These are phyloP conservation scores for Saxidomus purpurata DNA, from an alignment of 1,140 invertebrate species.

Conservation along the genomic window DNA sequence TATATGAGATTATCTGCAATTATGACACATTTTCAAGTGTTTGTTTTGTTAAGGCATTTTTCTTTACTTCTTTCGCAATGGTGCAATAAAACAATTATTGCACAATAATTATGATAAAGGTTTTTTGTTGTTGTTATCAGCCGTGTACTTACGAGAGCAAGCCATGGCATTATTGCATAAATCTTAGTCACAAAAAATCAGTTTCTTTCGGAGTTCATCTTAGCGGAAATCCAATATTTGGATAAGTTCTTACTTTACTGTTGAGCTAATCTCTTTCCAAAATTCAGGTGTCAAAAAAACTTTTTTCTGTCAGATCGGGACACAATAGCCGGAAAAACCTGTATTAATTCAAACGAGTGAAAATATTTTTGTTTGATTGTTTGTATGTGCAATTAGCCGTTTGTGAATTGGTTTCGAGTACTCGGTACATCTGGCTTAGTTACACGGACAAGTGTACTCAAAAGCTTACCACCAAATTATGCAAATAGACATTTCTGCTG, in stretches of 20 bases:
- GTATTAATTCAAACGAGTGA: conserved; percentile 53
- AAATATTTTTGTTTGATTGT: conserved; percentile 60
- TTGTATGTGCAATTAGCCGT: conserved; percentile 57
- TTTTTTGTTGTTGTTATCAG: not conserved
- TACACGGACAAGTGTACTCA: conserved; percentile 25
- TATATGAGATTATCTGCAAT: conserved; percentile 22
- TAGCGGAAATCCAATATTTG: conserved; percentile 21
- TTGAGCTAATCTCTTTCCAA: conserved; percentile 20
- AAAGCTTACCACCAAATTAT: not conserved
- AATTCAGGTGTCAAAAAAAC: conserved; percentile 62
- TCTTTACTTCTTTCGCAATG: not conserved
- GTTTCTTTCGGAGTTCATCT: conserved; percentile 26
- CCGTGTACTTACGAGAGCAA: not conserved
- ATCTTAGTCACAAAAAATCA: conserved; percentile 8
- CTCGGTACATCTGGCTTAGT: not conserved
- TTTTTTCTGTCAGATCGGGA: conserved; percentile 9
- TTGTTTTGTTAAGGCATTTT: conserved; percentile 38
- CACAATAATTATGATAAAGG: not conserved
- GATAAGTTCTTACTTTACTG: conserved; percentile 13
- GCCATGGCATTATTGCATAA: not conserved
- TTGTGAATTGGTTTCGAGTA: conserved; percentile 43
- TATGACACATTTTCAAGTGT: conserved; percentile 50
- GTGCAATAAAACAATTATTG: not conserved
- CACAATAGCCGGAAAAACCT: conserved; percentile 38
- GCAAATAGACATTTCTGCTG: not conserved